Conservation (phyloP, 2,113 vertebrate species). For the Varanus komodoensis region DNA sequence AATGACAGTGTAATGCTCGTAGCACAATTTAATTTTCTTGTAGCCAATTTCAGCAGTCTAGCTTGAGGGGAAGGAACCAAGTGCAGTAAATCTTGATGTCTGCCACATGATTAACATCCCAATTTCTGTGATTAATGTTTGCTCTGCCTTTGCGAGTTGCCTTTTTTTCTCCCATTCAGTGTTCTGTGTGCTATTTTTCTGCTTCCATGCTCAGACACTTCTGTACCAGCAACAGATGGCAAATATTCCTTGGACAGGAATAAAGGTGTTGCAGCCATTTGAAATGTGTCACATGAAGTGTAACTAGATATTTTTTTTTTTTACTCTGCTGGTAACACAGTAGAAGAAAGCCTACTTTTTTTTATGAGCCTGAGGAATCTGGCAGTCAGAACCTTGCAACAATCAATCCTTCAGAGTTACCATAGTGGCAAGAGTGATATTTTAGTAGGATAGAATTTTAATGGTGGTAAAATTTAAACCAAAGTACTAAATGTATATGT, state of each 20-base stretch:
- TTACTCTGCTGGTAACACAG: not conserved
- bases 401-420: not conserved
- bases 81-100: slow-evolving; percentile 24
- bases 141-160: slow-evolving; percentile 15
- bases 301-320: not conserved
- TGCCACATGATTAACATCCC: slow-evolving; percentile 3
- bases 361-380: not conserved
- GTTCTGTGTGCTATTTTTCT: not conserved
- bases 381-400: not conserved
- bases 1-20: slow-evolving; percentile 51
- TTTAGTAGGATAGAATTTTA: not conserved
- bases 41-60: slow-evolving; percentile 41
- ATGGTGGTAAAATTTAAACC: not conserved
- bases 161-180: slow-evolving; percentile 1
- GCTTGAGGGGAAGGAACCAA: slow-evolving; percentile 40
- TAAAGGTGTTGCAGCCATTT: not conserved
- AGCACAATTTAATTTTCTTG: slow-evolving; percentile 49
- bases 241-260: slow-evolving; percentile 27
- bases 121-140: slow-evolving; percentile 42
- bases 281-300: not conserved
- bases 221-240: slow-evolving; percentile 12
- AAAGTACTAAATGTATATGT: not conserved
- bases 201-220: slow-evolving; percentile 11
- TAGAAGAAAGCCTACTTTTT: not conserved
- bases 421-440: not conserved